Conservation (phyloP, 2,113 vertebrate species). For the Amphilophus citrinellus region DNA sequence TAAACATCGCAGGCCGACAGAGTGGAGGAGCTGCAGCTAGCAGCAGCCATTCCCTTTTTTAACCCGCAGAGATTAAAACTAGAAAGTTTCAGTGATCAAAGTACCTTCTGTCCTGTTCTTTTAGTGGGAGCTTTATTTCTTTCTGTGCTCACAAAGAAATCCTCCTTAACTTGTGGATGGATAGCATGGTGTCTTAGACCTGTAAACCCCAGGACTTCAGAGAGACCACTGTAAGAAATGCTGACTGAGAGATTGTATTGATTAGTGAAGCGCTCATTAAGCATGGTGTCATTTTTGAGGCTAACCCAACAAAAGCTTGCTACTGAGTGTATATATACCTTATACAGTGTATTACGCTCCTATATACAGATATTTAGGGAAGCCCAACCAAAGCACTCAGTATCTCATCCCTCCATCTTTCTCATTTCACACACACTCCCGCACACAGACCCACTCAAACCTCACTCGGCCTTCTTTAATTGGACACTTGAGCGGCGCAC, state of each 20-base stretch:
- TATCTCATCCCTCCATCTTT: conserved; percentile 16
- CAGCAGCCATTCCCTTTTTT: background rate
- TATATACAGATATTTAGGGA: background rate
- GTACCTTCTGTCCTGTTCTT: background rate
- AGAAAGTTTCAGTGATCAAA: background rate
- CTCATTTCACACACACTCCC: conserved; percentile 51
- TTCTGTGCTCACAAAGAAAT: background rate
- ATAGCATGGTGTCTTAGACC: background rate
- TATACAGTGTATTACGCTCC: background rate
- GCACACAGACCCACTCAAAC: conserved; percentile 73
- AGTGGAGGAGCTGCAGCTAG: background rate
- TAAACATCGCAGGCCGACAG: background rate
- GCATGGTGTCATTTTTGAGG: background rate
- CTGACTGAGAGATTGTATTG: background rate
- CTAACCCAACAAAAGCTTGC: background rate
- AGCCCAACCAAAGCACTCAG: background rate
- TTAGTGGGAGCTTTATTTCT: background rate
- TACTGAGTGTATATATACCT: background rate
- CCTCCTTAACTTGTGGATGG: conserved; percentile 2
- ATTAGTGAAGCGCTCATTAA: background rate
- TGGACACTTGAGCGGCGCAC: conserved; percentile 90
- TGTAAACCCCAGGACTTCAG: background rate
- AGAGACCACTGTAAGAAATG: background rate
- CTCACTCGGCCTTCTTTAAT: conserved; percentile 90
- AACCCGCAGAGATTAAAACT: background rate